Base-by-base conservation (phyloP, 2,113 vertebrate genomes). In the Tor tambroides region DNA sequence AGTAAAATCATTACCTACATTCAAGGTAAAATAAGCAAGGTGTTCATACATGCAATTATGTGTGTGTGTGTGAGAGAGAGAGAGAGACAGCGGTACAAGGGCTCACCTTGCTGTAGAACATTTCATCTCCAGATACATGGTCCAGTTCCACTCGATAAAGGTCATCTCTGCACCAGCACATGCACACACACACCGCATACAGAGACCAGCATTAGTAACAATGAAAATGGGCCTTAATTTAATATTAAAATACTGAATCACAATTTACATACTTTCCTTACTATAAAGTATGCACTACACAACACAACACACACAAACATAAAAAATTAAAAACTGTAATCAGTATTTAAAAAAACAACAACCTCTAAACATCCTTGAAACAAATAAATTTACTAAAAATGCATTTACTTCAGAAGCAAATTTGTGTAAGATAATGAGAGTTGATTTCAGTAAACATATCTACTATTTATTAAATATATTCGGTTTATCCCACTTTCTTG, bases 121-220 rank as follows among this genome's bases (percentile, higher is more conserved):
- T 88, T 91, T 96, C 96, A 0, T 91, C 79, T 5, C 93, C 88
- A 0, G 91, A 85, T 1, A 92, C 84, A 67, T 95, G 93, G 81
- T 97, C 96, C 93, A 97, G 92, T 85, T 95, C 95, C 59, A 97
- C 92, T 0, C 95, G 93, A 91, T 96, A 97, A 51, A 97, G 91
- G 32, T 94, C 94, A 93, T 97, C 96, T 91, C 96, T 96, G 91
- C 8, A 84, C 6, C 15, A 83, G 83, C 21, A 90, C 26, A 80
- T 54, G 87, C 32, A 67, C 54, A 59, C 7, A 6, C 2, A 87
- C 72, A 43, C 43, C 14, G 72, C 26, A 80, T 6, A 46, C 1
- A 9, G 26, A 83, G 17, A 61, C 67, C 32, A 71, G 11, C 2
- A 83, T 21, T 28, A 84, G 41, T 28, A 77, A 35, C 12, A 28